Evolutionary conservation across 2,888 invertebrate species (phyloP).

Genomic region (Drosophila acutilabella): DNA sequence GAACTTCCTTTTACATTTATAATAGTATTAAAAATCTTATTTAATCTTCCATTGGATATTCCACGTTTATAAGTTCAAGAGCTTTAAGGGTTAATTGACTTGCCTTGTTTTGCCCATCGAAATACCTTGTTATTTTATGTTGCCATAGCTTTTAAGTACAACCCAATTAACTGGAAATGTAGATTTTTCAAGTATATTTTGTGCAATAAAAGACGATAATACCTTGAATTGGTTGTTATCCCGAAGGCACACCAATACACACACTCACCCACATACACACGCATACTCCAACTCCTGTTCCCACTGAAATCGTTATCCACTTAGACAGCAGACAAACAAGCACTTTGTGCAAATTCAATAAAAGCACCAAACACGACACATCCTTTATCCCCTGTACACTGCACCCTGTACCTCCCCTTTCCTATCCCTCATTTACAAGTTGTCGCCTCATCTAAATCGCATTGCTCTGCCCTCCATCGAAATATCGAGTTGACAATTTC

Average conservation of each 20-base stretch:
- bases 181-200: slow-evolving; percentile 23
- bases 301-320: slow-evolving; percentile 33
- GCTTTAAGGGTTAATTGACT: background rate
- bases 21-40: no score
- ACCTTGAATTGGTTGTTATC: slow-evolving; percentile 1
- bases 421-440: background rate
- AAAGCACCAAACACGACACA: slow-evolving; percentile 42
- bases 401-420: background rate
- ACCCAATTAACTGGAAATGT: slow-evolving; percentile 39
- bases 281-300: no score
- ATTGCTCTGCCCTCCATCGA: slow-evolving; percentile 12
- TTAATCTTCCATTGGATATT: no score
- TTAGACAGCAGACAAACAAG: slow-evolving; percentile 58
- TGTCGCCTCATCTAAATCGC: slow-evolving; percentile 26
- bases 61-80: background rate
- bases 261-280: background rate
- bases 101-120: background rate
- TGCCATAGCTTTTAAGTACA: slow-evolving; percentile 32
- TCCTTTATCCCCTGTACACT: slow-evolving; percentile 6
- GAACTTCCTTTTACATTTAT: no score
- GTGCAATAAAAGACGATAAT: slow-evolving; percentile 31
- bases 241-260: background rate
- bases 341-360: slow-evolving; percentile 61
- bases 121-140: slow-evolving; percentile 4
- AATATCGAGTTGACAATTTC: slow-evolving; percentile 42